A percentile compares a stretch with the other conserved stretches of the same genome.
These are phyloP conservation scores for Danio tinwini DNA, from an alignment of 2,797 vertebrate species.

Conservation along the genomic window DNA sequence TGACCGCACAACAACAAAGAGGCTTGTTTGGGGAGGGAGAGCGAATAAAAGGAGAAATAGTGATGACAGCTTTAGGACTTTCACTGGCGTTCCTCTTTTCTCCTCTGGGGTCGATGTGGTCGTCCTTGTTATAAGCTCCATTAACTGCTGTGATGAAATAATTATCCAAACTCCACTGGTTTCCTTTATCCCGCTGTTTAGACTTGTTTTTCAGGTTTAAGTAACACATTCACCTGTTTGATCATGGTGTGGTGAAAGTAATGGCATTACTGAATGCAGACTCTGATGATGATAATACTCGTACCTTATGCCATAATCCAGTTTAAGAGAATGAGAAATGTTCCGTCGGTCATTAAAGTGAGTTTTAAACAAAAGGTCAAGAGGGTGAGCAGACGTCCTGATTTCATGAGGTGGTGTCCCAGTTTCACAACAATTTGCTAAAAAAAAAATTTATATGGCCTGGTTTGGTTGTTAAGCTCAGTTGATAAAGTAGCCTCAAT, in stretches of 20 bases:
- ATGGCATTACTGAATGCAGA: not conserved
- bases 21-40: conserved; percentile 37
- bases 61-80: conserved; percentile 38
- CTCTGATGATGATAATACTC: not conserved
- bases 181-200: not conserved
- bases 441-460: conserved; percentile 4
- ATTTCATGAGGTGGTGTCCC: not conserved
- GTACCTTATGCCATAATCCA: not conserved
- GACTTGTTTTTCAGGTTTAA: not conserved
- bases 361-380: not conserved
- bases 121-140: conserved; percentile 35
- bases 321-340: conserved; percentile 5
- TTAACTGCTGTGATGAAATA: conserved; percentile 49
- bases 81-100: conserved; percentile 44
- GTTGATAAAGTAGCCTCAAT: not conserved
- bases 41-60: conserved; percentile 46
- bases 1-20: conserved; percentile 54
- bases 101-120: conserved; percentile 38
- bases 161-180: conserved; percentile 17
- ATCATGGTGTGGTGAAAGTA: not conserved
- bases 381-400: not conserved
- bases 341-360: not conserved
- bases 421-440: conserved; percentile 13
- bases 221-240: conserved; percentile 11
- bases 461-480: not conserved